phyloP scores from a whole-genome alignment of 2,797 vertebrate genomes.

The Pseudochirops cupreus region DNA sequence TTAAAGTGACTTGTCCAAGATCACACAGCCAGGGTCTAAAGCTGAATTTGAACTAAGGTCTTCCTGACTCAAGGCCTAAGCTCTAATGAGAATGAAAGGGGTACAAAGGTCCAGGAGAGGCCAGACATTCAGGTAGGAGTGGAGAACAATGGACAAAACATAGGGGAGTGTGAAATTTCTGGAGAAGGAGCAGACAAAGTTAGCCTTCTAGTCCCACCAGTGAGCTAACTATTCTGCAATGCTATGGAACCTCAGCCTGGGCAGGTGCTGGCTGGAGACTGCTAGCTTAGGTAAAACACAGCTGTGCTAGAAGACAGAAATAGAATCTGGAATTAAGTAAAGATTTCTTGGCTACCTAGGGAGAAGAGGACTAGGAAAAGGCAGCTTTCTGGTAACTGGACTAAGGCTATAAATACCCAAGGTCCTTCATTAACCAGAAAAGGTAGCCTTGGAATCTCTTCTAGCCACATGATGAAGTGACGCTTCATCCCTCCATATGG shows the following conservation, averaged over 20 bases:
- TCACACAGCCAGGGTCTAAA: neutral
- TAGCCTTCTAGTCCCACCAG: neutral
- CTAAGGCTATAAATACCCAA: neutral
- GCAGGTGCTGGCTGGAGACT: neutral
- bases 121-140: neutral
- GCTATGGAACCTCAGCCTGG: neutral
- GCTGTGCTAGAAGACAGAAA: neutral
- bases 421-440: neutral
- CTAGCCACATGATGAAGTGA: neutral
- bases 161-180: neutral
- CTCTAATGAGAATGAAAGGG: neutral
- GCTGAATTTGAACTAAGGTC: neutral
- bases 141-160: neutral
- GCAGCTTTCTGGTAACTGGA: neutral
- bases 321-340: neutral
- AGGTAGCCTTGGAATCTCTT: neutral
- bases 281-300: neutral
- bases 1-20: neutral
- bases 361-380: neutral
- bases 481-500: neutral
- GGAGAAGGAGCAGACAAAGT: neutral
- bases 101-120: neutral
- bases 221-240: neutral
- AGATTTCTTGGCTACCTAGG: neutral
- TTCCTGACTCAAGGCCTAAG: neutral